Evolutionary conservation across 2,113 vertebrate species (phyloP).

Genomic region (Neogobius melanostomus): DNA sequence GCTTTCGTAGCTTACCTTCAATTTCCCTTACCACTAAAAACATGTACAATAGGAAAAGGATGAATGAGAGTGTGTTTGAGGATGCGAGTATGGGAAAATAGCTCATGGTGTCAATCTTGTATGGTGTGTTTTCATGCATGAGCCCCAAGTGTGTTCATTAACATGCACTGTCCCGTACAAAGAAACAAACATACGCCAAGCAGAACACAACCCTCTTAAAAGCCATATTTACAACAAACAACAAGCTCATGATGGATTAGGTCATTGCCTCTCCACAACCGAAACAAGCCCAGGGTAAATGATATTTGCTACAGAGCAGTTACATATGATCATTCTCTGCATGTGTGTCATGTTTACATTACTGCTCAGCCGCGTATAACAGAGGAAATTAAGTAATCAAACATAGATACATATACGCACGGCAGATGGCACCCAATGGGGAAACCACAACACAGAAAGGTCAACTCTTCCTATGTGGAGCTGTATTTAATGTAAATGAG

Average conservation of each 20-base stretch:
- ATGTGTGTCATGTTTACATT: neutral
- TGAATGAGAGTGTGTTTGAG: too few relatives aligned
- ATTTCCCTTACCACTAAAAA: too few relatives aligned
- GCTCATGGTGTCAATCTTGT: too few relatives aligned
- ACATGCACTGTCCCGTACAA: too few relatives aligned
- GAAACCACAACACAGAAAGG: conserved; percentile 4
- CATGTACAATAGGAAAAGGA: too few relatives aligned
- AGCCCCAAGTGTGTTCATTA: too few relatives aligned
- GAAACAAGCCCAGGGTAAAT: conserved; percentile 16
- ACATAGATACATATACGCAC: neutral
- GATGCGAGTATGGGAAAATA: too few relatives aligned
- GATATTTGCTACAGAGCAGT: conserved; percentile 11
- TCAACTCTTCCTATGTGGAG: neutral
- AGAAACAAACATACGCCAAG: too few relatives aligned
- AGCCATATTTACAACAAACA: neutral
- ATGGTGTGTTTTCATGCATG: too few relatives aligned
- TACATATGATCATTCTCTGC: neutral
- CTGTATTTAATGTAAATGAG: neutral
- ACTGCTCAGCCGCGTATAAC: neutral
- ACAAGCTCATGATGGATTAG: conserved; percentile 23
- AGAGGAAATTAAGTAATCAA: neutral
- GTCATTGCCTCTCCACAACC: conserved; percentile 10
- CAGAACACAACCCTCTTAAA: too few relatives aligned
- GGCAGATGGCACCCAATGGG: neutral
- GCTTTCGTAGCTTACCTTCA: too few relatives aligned